Conservation (phyloP, 2,113 vertebrate genomes). For the Aptenodytes patagonicus region DNA sequence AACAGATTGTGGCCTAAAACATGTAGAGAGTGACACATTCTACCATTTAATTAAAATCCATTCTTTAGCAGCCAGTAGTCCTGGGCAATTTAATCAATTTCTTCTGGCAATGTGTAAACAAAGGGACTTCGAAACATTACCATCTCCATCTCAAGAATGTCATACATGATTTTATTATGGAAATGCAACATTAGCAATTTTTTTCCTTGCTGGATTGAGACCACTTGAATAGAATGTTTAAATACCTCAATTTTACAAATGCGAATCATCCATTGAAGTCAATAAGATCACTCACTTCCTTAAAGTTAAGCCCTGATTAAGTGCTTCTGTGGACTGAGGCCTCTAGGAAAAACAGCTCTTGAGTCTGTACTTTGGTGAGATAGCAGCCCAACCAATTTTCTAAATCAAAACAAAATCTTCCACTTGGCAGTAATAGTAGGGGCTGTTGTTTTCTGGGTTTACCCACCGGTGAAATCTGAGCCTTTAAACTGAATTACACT, state of each 20-base stretch:
- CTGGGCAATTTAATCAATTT: constrained; percentile 28
- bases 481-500: not conserved
- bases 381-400: not conserved
- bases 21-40: not conserved
- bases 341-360: constrained; percentile 5
- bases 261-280: not conserved
- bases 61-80: constrained; percentile 21
- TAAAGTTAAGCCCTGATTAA: constrained; percentile 35
- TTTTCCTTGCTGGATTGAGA: not conserved
- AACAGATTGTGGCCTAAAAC: not conserved
- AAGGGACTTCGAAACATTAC: constrained; percentile 7
- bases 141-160: not conserved
- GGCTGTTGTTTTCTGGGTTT: not conserved
- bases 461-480: not conserved
- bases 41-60: constrained; percentile 50
- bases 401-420: constrained; percentile 30
- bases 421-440: not conserved
- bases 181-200: not conserved
- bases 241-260: constrained; percentile 30
- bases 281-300: constrained; percentile 21
- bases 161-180: constrained; percentile 1
- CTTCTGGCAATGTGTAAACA: constrained; percentile 8
- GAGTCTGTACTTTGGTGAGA: not conserved
- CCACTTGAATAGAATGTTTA: not conserved
- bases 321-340: not conserved